Evolutionary conservation across 1,140 invertebrate species (phyloP).

Genomic region (Saccostrea glomerata): DNA sequence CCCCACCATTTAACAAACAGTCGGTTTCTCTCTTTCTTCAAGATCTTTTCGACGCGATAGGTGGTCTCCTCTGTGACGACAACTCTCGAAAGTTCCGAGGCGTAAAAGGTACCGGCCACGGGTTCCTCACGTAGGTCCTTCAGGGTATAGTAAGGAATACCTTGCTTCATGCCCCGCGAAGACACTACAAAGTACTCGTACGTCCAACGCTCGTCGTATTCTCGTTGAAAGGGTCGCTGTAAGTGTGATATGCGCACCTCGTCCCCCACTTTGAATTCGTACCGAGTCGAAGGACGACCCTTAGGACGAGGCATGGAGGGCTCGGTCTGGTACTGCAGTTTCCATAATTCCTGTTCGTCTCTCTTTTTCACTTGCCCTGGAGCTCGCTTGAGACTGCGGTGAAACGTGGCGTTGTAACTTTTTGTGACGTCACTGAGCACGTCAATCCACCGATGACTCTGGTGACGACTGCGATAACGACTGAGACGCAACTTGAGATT

Average conservation of each 20-base stretch:
- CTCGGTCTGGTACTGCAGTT: slow-evolving; percentile 29
- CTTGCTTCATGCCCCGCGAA: not conserved
- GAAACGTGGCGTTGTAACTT: slow-evolving; percentile 10
- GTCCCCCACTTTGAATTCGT: slow-evolving; percentile 42
- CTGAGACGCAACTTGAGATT: slow-evolving; percentile 43
- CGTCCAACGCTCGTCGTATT: slow-evolving; percentile 47
- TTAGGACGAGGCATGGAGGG: not conserved
- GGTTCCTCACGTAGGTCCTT: slow-evolving; percentile 34
- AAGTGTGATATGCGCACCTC: not conserved
- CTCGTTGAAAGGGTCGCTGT: slow-evolving; percentile 24
- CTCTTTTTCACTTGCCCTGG: not conserved
- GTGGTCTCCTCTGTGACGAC: not conserved
- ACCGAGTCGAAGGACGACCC: not conserved
- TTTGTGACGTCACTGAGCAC: slow-evolving; percentile 13
- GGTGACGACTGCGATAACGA: slow-evolving; percentile 43
- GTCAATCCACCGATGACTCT: slow-evolving; percentile 38
- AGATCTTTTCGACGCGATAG: slow-evolving; percentile 39
- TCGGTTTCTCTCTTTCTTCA: not conserved
- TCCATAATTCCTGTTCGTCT: slow-evolving; percentile 7
- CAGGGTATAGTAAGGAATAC: slow-evolving; percentile 39
- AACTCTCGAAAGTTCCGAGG: slow-evolving; percentile 32
- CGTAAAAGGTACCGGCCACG: slow-evolving; percentile 41
- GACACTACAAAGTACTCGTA: slow-evolving; percentile 37
- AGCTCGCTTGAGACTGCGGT: slow-evolving; percentile 37
- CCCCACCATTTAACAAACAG: slow-evolving; percentile 44